These are phyloP conservation scores for Anguilla obscura DNA, from an alignment of 2,797 vertebrate genomes.

Conservation along the genomic window DNA sequence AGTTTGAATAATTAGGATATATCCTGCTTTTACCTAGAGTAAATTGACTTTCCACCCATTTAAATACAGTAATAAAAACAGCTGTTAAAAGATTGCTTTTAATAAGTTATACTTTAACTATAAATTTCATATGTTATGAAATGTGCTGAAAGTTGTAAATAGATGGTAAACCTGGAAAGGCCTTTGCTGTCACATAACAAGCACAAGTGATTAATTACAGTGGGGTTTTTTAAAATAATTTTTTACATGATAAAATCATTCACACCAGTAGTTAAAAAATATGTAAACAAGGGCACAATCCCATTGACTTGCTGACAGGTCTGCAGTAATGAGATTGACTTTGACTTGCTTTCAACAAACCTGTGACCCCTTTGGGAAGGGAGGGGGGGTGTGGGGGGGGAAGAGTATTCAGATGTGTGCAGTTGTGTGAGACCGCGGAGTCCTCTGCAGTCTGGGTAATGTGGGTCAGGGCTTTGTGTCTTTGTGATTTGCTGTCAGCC, in stretches of 20 bases:
- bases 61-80: neutral
- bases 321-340: conserved; percentile 6
- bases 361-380: conserved; percentile 1
- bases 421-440: neutral
- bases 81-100: neutral
- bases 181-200: neutral
- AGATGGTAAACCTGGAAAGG: neutral
- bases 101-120: neutral
- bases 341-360: neutral
- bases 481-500: conserved; percentile 4
- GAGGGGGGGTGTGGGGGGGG: neutral
- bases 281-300: neutral
- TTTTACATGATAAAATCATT: neutral
- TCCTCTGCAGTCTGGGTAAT: neutral
- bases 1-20: conserved; percentile 2
- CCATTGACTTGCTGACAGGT: neutral
- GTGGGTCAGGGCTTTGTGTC: neutral
- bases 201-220: conserved; percentile 8
- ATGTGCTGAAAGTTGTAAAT: neutral
- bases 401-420: neutral
- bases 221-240: neutral
- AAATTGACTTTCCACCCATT: neutral
- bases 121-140: neutral
- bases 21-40: neutral
- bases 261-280: neutral